A percentile compares a stretch with the other conserved stretches of the same genome.
Conservation (phyloP, 2,888 invertebrate species). For the Argyresthia albistria region DNA sequence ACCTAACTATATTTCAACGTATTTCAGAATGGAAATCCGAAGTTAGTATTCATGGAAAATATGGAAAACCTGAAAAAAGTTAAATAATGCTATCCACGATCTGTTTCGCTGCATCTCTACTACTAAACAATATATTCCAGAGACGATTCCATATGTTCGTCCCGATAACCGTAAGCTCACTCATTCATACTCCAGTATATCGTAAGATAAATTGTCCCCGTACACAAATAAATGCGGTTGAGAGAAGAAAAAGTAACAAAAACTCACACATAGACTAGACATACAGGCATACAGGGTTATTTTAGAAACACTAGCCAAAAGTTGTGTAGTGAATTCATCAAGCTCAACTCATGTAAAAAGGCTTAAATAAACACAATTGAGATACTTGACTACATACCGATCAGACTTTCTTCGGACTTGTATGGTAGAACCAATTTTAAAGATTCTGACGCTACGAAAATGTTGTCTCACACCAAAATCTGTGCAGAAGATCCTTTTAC, state of each 20-base stretch:
- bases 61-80: background rate
- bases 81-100: background rate
- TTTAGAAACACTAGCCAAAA: too few relatives aligned
- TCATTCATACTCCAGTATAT: conserved; percentile 60
- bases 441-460: too few relatives aligned
- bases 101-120: background rate
- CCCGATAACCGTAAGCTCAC: conserved; percentile 47
- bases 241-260: conserved; percentile 28
- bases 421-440: too few relatives aligned
- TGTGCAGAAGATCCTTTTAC: too few relatives aligned
- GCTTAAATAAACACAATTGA: too few relatives aligned
- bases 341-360: too few relatives aligned
- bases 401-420: too few relatives aligned
- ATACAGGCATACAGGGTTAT: conserved; percentile 11
- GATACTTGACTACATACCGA: too few relatives aligned
- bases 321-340: too few relatives aligned
- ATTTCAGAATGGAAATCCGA: too few relatives aligned
- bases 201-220: conserved; percentile 62
- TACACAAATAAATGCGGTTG: conserved; percentile 57
- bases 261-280: conserved; percentile 32
- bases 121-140: conserved; percentile 13
- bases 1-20: background rate
- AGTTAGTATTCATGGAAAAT: background rate
- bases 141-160: conserved; percentile 35
- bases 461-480: too few relatives aligned